phyloP scores from a whole-genome alignment of 2,888 invertebrate species.

The Amiota mariae region DNA sequence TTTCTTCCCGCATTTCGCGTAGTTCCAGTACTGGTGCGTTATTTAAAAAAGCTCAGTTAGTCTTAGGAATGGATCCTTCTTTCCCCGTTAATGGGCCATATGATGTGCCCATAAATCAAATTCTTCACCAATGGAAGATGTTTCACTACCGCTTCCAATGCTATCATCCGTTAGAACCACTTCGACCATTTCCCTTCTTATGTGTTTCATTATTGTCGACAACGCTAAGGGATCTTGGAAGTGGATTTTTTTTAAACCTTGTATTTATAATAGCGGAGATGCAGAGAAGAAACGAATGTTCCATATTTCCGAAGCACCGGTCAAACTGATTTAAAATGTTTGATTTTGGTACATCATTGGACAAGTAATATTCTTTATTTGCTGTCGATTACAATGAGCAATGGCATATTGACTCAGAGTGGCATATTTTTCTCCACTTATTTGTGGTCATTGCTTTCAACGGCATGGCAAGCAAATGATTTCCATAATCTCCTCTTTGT shows the following conservation, averaged over 20 bases:
- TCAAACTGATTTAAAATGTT: too few species aligned
- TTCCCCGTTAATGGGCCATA: too few species aligned
- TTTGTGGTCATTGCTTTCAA: conserved; percentile 31
- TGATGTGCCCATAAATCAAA: too few species aligned
- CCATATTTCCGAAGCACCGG: not conserved
- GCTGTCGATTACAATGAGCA: too few species aligned
- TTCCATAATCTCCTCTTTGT: conserved; percentile 26
- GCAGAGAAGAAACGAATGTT: not conserved
- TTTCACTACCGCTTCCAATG: not conserved
- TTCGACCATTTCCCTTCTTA: not conserved
- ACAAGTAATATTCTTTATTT: too few species aligned
- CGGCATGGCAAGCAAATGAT: conserved; percentile 27
- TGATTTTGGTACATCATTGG: too few species aligned
- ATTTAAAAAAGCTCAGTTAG: too few species aligned
- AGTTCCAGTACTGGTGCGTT: too few species aligned
- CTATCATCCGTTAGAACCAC: not conserved
- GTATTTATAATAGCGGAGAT: not conserved
- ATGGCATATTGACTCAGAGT: too few species aligned
- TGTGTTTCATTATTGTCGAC: not conserved
- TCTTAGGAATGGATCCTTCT: too few species aligned
- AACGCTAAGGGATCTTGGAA: not conserved
- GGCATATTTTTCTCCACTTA: too few species aligned
- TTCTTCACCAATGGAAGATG: not conserved
- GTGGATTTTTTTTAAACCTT: not conserved
- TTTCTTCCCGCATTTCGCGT: too few species aligned